Percentiles rank a stretch among this genome's conserved stretches.
Evolutionary conservation across 2,888 invertebrate species (phyloP).

Genomic region (Cancer borealis): DNA sequence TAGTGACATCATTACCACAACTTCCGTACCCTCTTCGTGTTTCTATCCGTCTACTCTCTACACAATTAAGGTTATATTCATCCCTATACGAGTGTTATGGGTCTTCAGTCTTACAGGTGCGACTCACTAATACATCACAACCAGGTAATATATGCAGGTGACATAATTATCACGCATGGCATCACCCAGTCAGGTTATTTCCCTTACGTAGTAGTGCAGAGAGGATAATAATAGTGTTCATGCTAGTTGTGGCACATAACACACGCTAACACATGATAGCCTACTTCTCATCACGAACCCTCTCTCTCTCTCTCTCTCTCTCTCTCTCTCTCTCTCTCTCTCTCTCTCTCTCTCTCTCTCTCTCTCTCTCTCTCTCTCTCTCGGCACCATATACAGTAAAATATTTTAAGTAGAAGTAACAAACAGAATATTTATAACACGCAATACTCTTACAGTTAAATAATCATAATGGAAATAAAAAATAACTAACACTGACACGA

Average conservation of each 20-base stretch:
- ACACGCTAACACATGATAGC: neutral
- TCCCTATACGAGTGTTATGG: neutral
- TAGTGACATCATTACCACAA: neutral
- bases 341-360: conserved; percentile 29
- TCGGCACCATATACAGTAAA: too few species aligned
- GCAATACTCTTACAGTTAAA: too few species aligned
- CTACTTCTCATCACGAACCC: neutral
- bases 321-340: conserved; percentile 8
- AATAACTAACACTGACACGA: too few species aligned
- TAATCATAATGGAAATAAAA: too few species aligned
- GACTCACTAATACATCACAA: neutral
- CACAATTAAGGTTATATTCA: neutral
- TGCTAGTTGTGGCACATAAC: neutral
- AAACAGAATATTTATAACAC: too few species aligned
- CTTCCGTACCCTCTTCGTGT: too few species aligned
- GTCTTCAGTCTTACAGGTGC: neutral
- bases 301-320: too few species aligned
- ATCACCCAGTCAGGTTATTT: neutral
- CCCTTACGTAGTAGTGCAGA: neutral
- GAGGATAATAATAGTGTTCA: neutral
- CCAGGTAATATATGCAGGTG: neutral
- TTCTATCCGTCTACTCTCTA: neutral
- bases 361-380: too few species aligned
- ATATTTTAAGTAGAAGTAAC: too few species aligned
- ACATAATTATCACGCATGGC: neutral